Evolutionary conservation across 2,113 vertebrate species (phyloP).

Genomic region (Neolamprologus sp.): DNA sequence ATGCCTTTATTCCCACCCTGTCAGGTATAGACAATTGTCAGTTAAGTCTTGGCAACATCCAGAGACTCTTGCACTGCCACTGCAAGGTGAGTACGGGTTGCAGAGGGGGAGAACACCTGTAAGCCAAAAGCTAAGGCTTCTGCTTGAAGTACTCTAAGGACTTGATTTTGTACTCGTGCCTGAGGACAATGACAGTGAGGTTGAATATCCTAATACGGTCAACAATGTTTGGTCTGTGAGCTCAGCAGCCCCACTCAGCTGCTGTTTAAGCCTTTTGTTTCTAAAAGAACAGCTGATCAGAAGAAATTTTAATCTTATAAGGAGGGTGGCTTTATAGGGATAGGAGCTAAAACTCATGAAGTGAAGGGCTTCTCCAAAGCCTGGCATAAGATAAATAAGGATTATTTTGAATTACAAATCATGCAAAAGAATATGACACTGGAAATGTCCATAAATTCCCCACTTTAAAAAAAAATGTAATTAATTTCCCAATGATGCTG

Average conservation of each 20-base stretch:
- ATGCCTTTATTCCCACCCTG: background rate
- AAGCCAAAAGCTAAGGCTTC: background rate
- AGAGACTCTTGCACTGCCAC: background rate
- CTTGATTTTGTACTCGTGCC: background rate
- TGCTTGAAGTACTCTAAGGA: background rate
- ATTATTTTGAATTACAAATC: background rate
- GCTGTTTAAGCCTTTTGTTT: background rate
- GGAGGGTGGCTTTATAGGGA: background rate
- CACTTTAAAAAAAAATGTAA: background rate
- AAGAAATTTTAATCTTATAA: background rate
- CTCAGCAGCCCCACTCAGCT: background rate
- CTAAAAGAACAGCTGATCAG: background rate
- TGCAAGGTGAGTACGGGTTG: background rate
- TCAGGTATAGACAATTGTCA: background rate
- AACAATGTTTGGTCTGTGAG: background rate
- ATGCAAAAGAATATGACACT: background rate
- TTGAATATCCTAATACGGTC: background rate
- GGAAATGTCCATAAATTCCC: background rate
- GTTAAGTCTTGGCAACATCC: background rate
- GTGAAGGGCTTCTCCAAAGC: background rate
- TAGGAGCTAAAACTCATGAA: background rate
- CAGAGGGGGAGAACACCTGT: background rate
- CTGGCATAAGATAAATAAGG: background rate
- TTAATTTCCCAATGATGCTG: background rate
- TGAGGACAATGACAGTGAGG: background rate